Conservation (phyloP, 2,797 vertebrate species). For the Loris lydekkerianus region DNA sequence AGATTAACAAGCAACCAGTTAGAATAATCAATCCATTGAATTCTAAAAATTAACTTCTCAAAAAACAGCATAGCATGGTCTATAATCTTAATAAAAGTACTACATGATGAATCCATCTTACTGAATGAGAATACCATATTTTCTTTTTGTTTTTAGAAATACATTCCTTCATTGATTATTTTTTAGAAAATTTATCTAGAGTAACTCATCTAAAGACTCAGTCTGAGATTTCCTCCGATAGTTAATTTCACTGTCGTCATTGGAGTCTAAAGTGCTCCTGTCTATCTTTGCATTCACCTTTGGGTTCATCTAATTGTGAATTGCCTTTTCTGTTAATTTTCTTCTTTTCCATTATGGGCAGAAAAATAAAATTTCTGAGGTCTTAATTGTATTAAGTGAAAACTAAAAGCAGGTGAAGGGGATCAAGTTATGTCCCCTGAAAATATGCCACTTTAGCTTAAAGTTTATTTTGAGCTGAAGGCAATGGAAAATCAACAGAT, state of each 20-base stretch:
- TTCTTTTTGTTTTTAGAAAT: conserved; percentile 54
- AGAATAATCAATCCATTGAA: background rate
- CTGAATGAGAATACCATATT: background rate
- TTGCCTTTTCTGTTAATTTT: conserved; percentile 23
- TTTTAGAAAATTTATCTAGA: conserved; percentile 41
- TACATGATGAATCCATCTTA: background rate
- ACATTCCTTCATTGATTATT: conserved; percentile 2
- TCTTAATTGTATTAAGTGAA: conserved; percentile 12
- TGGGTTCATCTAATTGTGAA: conserved; percentile 41
- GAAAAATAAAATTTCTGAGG: conserved; percentile 18
- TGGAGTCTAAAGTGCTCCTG: background rate
- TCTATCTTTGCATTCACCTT: conserved; percentile 45
- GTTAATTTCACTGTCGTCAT: background rate
- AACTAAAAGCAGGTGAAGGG: conserved; percentile 31
- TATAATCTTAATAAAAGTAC: conserved; percentile 9
- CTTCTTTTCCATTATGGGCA: conserved; percentile 28
- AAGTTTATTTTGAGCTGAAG: conserved; percentile 47
- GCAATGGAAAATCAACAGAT: conserved; percentile 39
- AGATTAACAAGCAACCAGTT: conserved; percentile 11
- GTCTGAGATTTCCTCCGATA: background rate
- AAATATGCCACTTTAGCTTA: background rate
- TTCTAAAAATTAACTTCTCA: background rate
- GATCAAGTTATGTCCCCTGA: background rate
- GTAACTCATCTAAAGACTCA: background rate
- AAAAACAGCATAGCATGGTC: background rate